Percentiles rank a stretch among this genome's conserved stretches.
phyloP scores from a whole-genome alignment of 2,888 invertebrate genomes.

The Phaonia tiefii region DNA sequence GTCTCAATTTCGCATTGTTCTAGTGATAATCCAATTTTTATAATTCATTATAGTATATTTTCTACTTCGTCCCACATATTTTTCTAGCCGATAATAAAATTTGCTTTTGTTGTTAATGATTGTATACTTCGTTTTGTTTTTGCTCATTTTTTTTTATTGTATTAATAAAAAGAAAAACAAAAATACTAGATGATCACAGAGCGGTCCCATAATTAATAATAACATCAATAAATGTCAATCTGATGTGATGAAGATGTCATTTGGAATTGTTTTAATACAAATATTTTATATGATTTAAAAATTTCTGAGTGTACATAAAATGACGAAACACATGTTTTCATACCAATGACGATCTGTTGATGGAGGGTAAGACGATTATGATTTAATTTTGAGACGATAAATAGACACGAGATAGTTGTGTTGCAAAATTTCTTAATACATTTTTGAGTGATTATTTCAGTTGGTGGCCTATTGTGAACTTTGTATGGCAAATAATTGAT shows the following conservation, averaged over 20 bases:
- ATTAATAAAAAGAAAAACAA: neutral
- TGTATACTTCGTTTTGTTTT: neutral
- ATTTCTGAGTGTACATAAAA: too few relatives aligned
- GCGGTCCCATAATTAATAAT: slow-evolving; percentile 59
- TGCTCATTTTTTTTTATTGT: neutral
- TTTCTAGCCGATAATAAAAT: slow-evolving; percentile 3
- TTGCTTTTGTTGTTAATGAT: neutral
- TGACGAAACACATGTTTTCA: too few relatives aligned
- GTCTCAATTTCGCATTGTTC: slow-evolving; percentile 23
- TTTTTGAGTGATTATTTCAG: too few relatives aligned
- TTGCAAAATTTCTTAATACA: too few relatives aligned
- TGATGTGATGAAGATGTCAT: slow-evolving; percentile 56
- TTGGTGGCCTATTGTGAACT: too few relatives aligned
- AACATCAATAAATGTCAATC: slow-evolving; percentile 64
- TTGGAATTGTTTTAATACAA: slow-evolving; percentile 12
- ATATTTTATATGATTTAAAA: too few relatives aligned
- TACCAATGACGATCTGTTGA: too few relatives aligned
- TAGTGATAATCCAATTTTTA: slow-evolving; percentile 12
- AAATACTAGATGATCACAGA: neutral
- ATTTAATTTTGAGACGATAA: too few relatives aligned
- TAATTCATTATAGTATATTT: slow-evolving; percentile 15
- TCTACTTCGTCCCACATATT: neutral
- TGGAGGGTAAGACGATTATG: too few relatives aligned
- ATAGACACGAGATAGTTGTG: too few relatives aligned
- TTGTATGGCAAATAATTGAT: too few relatives aligned